These are phyloP conservation scores for Porites lobata DNA, from an alignment of 92 coral and sea anemone species.

Conservation along the genomic window DNA sequence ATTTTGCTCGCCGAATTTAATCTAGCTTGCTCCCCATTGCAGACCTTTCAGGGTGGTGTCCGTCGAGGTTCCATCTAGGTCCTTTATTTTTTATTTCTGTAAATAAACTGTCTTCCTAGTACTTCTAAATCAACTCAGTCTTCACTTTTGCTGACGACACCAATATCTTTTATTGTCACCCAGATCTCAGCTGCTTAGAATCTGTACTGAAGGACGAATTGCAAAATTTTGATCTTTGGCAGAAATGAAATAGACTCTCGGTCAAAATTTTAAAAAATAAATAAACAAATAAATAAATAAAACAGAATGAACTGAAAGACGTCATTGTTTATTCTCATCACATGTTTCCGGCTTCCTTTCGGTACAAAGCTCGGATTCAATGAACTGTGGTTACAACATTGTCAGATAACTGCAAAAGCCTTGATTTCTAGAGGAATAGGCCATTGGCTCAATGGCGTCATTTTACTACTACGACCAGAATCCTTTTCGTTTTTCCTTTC, in stretches of 20 bases:
- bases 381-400: no score
- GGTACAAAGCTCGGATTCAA: no score
- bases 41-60: not conserved
- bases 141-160: conserved; percentile 22
- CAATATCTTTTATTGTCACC: conserved; percentile 24
- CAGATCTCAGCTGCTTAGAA: conserved; percentile 14
- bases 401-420: no score
- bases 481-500: no score
- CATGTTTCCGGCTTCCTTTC: no score
- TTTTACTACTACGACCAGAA: no score
- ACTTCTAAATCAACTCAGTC: not conserved
- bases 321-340: no score
- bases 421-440: no score
- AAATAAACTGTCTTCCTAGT: not conserved
- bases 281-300: no score
- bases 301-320: no score
- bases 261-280: not conserved
- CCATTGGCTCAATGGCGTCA: no score
- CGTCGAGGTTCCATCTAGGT: not conserved
- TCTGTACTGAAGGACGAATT: conserved; percentile 33
- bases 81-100: not conserved
- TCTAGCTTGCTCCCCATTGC: not conserved
- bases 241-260: conserved; percentile 27
- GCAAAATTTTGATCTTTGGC: conserved; percentile 28
- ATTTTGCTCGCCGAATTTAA: not conserved